Base-by-base conservation (phyloP, 2,888 invertebrate genomes). In the Hyposoter dolosus region DNA sequence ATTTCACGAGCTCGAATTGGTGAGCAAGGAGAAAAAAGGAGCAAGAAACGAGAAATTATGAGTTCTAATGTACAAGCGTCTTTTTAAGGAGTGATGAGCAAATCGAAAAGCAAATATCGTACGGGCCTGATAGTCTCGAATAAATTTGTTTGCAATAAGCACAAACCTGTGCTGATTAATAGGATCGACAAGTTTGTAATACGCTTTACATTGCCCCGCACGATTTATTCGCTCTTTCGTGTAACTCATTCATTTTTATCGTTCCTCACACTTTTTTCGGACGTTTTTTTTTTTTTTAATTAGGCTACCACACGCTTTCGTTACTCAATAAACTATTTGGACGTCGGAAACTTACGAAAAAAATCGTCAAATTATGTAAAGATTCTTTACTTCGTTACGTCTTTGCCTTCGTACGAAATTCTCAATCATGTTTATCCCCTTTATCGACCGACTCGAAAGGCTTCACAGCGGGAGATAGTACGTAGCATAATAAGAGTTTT, bases 131-230 rank as follows among this genome's bases (percentile, higher is more conserved):
- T 53, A 84, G 43, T 83, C 79, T 66, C 83, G 69, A 65, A 76
- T 47, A 23, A 28, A 69, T 80, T 53, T 71, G 53, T 45, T 50
- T 45, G 40, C 68, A 43, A 43, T 75, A 15, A 35, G 53, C 32
- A 43, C 60, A 68, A n/a, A 28, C 19, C 66, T 53, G 75, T 74
- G 75, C 17, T 35, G 32, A 35, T 35, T 19, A 60, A 79, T 75
- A 23, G 50, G n/a, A 40, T 65, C 71, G 45, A 83, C 23, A 79
- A 75, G 50, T 82, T 78, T 89, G 87, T 87, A 88, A 88, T 89
- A 85, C 43, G 69, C 45, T 69, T 45, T 17, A 66, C 43, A 71
- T 71, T 56, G 28, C 45, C 43, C 32, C 45, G 9, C 19, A 28
- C 82, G 77, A 75, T 53, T 78, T 5, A 12, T 77, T 69, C 6